These are phyloP conservation scores for Andricus grossulariae DNA, from an alignment of 1,140 invertebrate genomes.

Conservation along the genomic window DNA sequence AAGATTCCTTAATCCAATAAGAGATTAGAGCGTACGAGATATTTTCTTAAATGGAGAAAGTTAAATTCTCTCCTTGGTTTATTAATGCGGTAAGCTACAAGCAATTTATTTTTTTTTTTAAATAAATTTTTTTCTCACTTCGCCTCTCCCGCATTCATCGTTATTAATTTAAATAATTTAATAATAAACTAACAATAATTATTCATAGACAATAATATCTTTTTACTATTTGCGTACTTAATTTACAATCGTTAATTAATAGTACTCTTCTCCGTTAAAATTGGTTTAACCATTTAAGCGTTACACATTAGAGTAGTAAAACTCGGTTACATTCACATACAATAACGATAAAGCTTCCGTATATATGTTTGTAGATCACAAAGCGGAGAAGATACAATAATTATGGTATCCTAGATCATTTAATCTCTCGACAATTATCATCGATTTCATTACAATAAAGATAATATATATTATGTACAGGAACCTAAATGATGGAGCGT, in stretches of 20 bases:
- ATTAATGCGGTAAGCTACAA: constrained; percentile 49
- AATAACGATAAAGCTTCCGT: constrained; percentile 44
- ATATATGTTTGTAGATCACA: constrained; percentile 40
- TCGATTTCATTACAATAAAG: constrained; percentile 50
- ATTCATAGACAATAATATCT: constrained; percentile 65
- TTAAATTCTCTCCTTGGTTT: constrained; percentile 34
- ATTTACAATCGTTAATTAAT: constrained; percentile 62
- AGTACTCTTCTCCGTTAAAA: constrained; percentile 42
- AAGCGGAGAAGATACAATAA: constrained; percentile 48
- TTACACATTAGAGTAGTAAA: constrained; percentile 50
- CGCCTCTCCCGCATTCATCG: background rate
- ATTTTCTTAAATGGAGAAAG: constrained; percentile 25
- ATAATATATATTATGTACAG: constrained; percentile 64
- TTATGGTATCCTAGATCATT: constrained; percentile 48
- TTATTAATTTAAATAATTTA: constrained; percentile 50
- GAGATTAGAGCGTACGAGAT: background rate
- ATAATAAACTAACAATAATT: constrained; percentile 61
- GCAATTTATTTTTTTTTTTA: constrained; percentile 39
- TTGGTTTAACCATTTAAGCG: constrained; percentile 26
- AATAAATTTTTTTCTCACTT: constrained; percentile 30
- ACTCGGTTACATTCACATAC: constrained; percentile 52
- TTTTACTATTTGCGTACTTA: constrained; percentile 63
- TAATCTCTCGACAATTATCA: constrained; percentile 46
- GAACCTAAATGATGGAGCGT: constrained; percentile 59
- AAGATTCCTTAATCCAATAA: too few relatives aligned